Base-by-base conservation (phyloP, 2,888 invertebrate genomes). In the Urechis unicinctus region DNA sequence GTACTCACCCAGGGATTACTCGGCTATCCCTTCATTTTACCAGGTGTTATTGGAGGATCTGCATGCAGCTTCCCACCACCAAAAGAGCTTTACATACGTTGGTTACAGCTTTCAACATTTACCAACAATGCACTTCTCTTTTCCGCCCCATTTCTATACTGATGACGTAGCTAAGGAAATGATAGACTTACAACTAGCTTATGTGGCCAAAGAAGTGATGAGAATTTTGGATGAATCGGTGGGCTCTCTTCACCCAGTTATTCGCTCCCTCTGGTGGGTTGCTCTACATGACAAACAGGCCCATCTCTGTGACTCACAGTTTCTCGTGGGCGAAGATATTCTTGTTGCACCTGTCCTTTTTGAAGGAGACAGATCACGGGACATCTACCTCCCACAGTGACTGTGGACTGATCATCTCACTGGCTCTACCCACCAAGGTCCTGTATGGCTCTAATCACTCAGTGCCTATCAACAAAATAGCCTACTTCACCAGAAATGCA, bases 11-110 rank as follows among this genome's bases (percentile, higher is more conserved):
- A 74, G 24, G 72, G 75, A 24, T 84, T 94, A 25, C 88, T 94
- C 64, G 96, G 96, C 0, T 95, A 89, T 75, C 84, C 87, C 0
- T 94, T 94, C 68, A 84, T 94, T 45, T 86, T 95, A 81, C 91
- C 94, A 0, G 94, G 95, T 0, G 88, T 93, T 3, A 90, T 96
- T 0, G 96, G 96, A 0, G 95, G 73, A 1, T 91, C 92, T 55
- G 77, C 74, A n/a, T 58, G 66, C 45, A n/a, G n/a, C n/a, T n/a
- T n/a, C n/a, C n/a, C n/a, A n/a, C 78, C 78, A n/a, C 68, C 70
- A 26, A 60, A 66, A 31, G 77, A 80, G 57, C 67, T 80, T 22
- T 87, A 86, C 68, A 83, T 89, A 26, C 80, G 90, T 68, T 96
- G 95, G 95, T 77, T 88, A 50, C 86, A 89, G 70, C 80, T 53